Base-by-base conservation (phyloP, 2,797 vertebrate genomes). In the Myoxocephalus aenaeus region DNA sequence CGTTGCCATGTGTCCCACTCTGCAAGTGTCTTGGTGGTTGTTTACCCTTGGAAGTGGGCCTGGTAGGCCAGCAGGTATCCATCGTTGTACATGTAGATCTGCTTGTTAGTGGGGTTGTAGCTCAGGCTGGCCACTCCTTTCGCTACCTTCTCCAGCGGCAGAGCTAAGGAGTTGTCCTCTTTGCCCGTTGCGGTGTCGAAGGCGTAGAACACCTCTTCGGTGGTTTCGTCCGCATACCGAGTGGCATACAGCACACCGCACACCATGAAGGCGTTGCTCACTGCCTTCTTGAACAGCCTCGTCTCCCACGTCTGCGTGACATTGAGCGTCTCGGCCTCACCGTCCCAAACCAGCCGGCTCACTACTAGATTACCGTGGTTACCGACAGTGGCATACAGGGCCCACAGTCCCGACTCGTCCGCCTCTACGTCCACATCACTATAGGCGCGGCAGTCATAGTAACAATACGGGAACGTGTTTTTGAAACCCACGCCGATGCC, bases 391-490 rank as follows among this genome's bases (percentile, higher is more conserved):
- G 93, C 88, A 17, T 95, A 96, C 27, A 94, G 70, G 11, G 82
- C 95, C 94, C 95, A 96, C 7, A 96, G 75, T 1, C 93, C 93
- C 0, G 61, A 84, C 69, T 93, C 92, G 44, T 95, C 94, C 0
- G 72, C 93, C 12, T 93, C 93, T 14, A 96, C 18, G 22, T 94
- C 94, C 2, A 95, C 50, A 46, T 95, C 95, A 1, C 91, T 95
- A 18, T 91, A 81, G 36, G 58, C 2, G 0, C 34, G 87, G 71
- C 95, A 96, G 56, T 83, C 90, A 36, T 93, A 95, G 84, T 95
- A 95, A 70, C 95, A 96, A 38, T 95, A 95, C 0, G 93, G 94
- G 78, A 95, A 95, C 68, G 93, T 91, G 83, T 94, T 94, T 79
- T 86, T 83, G 78, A 84, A 77, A 6, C 89, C 92, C 10, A 91